Evolutionary conservation across 2,888 invertebrate species (phyloP).

Genomic region (Orthosia gracilis): DNA sequence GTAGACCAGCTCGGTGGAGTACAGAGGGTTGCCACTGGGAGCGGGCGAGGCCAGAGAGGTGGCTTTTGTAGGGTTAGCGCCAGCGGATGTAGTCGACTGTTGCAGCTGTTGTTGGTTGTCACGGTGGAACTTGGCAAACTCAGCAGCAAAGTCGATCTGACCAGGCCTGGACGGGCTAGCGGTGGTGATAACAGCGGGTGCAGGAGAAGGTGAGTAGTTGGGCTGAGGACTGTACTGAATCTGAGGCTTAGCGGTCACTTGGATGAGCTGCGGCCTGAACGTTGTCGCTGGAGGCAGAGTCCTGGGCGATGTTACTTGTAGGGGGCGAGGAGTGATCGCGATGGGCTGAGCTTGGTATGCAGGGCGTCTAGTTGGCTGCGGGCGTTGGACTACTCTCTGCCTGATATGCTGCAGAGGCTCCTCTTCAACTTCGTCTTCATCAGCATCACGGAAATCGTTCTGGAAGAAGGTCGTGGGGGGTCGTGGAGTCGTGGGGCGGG

Average conservation of each 20-base stretch:
- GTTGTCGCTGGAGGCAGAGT: slow-evolving; percentile 93
- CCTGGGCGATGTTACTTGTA: slow-evolving; percentile 87
- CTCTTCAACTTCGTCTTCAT: slow-evolving; percentile 91
- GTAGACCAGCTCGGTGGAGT: slow-evolving; percentile 94
- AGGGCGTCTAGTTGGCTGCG: slow-evolving; percentile 82
- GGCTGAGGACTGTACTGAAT: slow-evolving; percentile 87
- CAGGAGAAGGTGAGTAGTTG: slow-evolving; percentile 84
- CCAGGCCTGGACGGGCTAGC: slow-evolving; percentile 70
- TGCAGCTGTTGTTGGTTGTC: slow-evolving; percentile 92
- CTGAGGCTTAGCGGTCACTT: slow-evolving; percentile 91
- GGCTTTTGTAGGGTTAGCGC: slow-evolving; percentile 82
- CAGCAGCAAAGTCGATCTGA: slow-evolving; percentile 93
- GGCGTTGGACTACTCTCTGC: slow-evolving; percentile 89
- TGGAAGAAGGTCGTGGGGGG: slow-evolving; percentile 94
- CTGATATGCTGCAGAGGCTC: slow-evolving; percentile 87
- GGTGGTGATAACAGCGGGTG: slow-evolving; percentile 79
- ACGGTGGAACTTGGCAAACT: slow-evolving; percentile 94
- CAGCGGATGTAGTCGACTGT: slow-evolving; percentile 81
- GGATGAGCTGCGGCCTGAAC: slow-evolving; percentile 92
- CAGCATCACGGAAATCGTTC: slow-evolving; percentile 93
- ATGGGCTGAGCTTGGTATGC: slow-evolving; percentile 89
- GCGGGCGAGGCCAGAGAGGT: slow-evolving; percentile 78
- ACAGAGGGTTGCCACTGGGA: slow-evolving; percentile 92
- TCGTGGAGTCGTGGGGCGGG: slow-evolving; percentile 87
- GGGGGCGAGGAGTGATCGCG: slow-evolving; percentile 92